Percentiles rank a stretch among this genome's conserved stretches.
Conservation (phyloP, 2,888 invertebrate genomes). For the Rapana venosa region DNA sequence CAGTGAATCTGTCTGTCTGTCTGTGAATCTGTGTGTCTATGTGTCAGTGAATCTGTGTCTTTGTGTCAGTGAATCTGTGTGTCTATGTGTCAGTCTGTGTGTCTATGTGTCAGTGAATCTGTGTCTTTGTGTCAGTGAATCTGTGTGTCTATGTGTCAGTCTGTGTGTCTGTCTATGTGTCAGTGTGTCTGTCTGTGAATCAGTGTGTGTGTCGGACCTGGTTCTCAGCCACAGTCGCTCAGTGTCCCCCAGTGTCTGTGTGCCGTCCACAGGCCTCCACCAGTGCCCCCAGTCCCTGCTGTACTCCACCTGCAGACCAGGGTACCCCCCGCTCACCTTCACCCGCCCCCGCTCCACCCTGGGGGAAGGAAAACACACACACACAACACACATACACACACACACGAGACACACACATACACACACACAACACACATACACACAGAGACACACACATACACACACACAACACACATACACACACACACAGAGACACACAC, state of each 20-base stretch:
- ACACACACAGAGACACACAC: not conserved
- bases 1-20: constrained; percentile 17
- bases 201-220: constrained; percentile 20
- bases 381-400: not conserved
- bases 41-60: not conserved
- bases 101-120: not conserved
- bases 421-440: not conserved
- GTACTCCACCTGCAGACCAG: constrained; percentile 52
- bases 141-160: not conserved
- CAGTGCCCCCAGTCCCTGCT: constrained; percentile 47
- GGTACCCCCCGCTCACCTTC: constrained; percentile 50
- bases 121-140: not conserved
- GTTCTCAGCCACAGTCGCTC: constrained; percentile 46
- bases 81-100: constrained; percentile 22
- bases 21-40: constrained; percentile 11
- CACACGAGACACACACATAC: not conserved
- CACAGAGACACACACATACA: not conserved
- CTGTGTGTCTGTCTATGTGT: not conserved
- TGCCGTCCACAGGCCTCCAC: constrained; percentile 42
- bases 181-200: constrained; percentile 11
- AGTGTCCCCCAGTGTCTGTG: constrained; percentile 22
- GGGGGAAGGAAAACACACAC: not conserved
- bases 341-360: constrained; percentile 49
- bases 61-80: not conserved
- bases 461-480: not conserved